Conservation (phyloP, 2,113 vertebrate species). For the Coptodon rendalli region DNA sequence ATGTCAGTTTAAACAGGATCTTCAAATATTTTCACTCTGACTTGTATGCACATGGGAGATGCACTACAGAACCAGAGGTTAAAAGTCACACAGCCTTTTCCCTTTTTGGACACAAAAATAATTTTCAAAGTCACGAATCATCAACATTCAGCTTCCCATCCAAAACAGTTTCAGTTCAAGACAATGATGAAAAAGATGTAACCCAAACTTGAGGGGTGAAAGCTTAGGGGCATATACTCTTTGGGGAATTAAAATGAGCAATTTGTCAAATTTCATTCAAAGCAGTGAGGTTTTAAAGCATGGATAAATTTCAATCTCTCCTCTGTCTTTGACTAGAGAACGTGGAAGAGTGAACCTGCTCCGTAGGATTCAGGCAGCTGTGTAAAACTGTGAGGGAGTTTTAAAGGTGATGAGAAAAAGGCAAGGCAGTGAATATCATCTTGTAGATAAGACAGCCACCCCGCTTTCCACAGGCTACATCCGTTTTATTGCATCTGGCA, state of each 20-base stretch:
- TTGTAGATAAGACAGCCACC: slow-evolving; percentile 74
- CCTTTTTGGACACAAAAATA: slow-evolving; percentile 45
- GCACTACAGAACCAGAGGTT: slow-evolving; percentile 26
- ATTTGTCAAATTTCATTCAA: slow-evolving; percentile 63
- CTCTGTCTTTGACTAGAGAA: slow-evolving; percentile 40
- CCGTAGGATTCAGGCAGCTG: slow-evolving; percentile 59
- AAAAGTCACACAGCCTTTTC: slow-evolving; percentile 38
- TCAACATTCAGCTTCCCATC: slow-evolving; percentile 35
- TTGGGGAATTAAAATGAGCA: slow-evolving; percentile 51
- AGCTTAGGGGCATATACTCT: slow-evolving; percentile 35
- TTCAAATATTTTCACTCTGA: slow-evolving; percentile 53
- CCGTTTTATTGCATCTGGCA: slow-evolving; percentile 78
- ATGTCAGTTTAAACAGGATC: slow-evolving; percentile 46
- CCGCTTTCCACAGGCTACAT: slow-evolving; percentile 73
- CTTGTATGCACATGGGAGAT: slow-evolving; percentile 51
- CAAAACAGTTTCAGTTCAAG: slow-evolving; percentile 13
- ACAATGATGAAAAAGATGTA: slow-evolving; percentile 44
- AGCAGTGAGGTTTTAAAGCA: slow-evolving; percentile 25
- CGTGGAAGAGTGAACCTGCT: slow-evolving; percentile 38
- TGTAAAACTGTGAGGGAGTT: slow-evolving; percentile 73
- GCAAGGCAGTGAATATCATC: slow-evolving; percentile 70
- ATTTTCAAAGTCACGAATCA: slow-evolving; percentile 44
- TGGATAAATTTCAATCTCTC: slow-evolving; percentile 38
- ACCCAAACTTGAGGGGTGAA: slow-evolving; percentile 15
- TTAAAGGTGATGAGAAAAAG: slow-evolving; percentile 77